Evolutionary conservation across 2,113 vertebrate species (phyloP), one percentile per base, ranked within the genome.

Genomic region (Acrocephalus arundinaceus): DNA sequence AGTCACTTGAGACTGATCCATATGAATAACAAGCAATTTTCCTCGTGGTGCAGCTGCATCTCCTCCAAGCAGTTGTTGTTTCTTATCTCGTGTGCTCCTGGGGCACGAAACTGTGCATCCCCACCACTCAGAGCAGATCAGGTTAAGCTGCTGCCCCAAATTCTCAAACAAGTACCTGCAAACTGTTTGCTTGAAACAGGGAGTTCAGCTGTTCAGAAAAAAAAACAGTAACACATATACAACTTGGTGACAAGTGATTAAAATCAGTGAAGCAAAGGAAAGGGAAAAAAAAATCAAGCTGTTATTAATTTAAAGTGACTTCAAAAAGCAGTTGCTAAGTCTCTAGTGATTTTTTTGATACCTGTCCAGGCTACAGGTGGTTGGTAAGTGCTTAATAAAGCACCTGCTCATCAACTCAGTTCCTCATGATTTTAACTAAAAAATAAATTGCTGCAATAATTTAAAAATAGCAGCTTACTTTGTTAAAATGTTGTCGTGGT

Each of bases 161-260:
- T 76, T 43, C 87, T 83, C 72, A n/a, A 41, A n/a, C 11, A 28
- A 22, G 21, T 20, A 49, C 45, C 68, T 83, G 65, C 23, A 85
- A 70, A 83, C 18, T 39, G 37, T 71, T 67, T 35, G 39, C 74
- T 52, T 57, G 62, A 67, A 84, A 57, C 4, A 33, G 51, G n/a
- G 24, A 55, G 39, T 89, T 91, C 46, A 74, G 49, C 71, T 94
- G 49, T 57, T 92, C 62, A 59, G 55, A 28, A 80, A 70, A 33
- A 78, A 70, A 90, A 71, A 31, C 21, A 71, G 21, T 19, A 39
- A 48, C 55, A 65, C 10, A 33, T 27, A 68, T 21, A 93, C 74
- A 91, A 65, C 58, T 79, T 41, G 27, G 90, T 92, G 82, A 70
- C 82, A 86, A 90, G 54, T 65, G 87, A 62, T 93, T 81, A 91